Base-by-base conservation (phyloP, 2,113 vertebrate genomes). In the Leptodactylus fuscus region DNA sequence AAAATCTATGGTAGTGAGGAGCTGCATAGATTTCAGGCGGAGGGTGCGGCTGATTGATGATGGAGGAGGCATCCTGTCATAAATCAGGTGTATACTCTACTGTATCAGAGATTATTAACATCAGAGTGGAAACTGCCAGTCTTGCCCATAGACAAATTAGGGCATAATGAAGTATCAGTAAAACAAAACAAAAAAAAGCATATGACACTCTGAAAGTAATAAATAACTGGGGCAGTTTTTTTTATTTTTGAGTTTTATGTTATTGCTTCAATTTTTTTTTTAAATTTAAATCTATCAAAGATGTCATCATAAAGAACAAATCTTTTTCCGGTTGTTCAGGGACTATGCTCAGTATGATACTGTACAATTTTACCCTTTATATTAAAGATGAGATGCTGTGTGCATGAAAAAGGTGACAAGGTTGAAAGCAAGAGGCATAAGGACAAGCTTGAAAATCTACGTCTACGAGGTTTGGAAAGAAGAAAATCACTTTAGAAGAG, bases 401-500 rank as follows among this genome's bases (percentile, higher is more conserved):
- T 18, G 81, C 87, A 90, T 91, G 88, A 89, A 90, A n/a, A 90
- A 89, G 13, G 77, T 90, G 86, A 77, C 82, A 91, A 92, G 88
- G 89, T 90, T 91, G 90, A 92, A 91, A 86, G 87, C 32, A 49
- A 75, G 85, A 88, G 83, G 58, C 90, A 76, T 87, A 85, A 91
- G 86, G 88, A 90, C 86, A 88, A 89, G 88, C 16, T 79, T 83
- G 53, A 89, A 88, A 78, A 88, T 83, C 87, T 88, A 82, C 85
- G 90, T 90, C 81, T 87, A 36, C 81, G 87, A 89, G 87, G 46
- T 89, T 65, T 86, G 87, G 80, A 83, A 89, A 89, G 88, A 81
- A 73, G 88, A 89, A 90, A 89, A 89, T 85, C 73, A 86, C 87
- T 88, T 88, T 90, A 90, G 70, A 88, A 88, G 75, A 89, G 88